These are phyloP conservation scores for Brachionus sp. DNA, from an alignment of 1,140 invertebrate species.

Conservation along the genomic window DNA sequence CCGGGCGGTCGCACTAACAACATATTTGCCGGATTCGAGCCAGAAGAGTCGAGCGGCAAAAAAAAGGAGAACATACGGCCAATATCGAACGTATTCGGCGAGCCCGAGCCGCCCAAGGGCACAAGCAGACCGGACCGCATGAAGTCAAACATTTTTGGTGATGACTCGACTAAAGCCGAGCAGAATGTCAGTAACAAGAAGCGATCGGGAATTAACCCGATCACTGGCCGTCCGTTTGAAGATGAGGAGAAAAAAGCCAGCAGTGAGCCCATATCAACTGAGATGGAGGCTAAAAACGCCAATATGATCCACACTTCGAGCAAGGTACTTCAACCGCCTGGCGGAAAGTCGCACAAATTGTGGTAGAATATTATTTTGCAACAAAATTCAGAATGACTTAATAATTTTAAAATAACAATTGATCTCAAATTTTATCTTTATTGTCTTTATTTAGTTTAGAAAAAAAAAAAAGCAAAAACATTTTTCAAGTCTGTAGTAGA, in stretches of 20 bases:
- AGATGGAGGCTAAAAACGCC: neutral
- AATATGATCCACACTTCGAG: slow-evolving; percentile 6
- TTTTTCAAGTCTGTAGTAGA: too few species aligned
- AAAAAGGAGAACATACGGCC: slow-evolving; percentile 29
- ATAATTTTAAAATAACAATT: neutral
- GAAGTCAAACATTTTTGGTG: slow-evolving; percentile 18
- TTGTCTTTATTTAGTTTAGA: too few species aligned
- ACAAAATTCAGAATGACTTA: neutral
- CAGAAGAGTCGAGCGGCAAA: neutral
- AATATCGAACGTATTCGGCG: neutral
- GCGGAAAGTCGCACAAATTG: neutral
- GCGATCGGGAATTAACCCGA: neutral
- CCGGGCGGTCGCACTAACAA: slow-evolving; percentile 25
- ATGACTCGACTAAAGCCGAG: neutral
- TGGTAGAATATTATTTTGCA: neutral
- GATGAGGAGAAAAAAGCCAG: neutral
- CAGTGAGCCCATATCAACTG: neutral
- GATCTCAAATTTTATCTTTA: too few species aligned
- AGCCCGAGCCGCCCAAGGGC: neutral
- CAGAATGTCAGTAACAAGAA: neutral
- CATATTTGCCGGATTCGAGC: slow-evolving; percentile 3
- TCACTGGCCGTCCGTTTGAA: slow-evolving; percentile 14
- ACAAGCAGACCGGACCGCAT: neutral
- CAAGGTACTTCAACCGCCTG: neutral
- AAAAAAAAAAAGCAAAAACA: too few species aligned